Evolutionary conservation across 2,113 vertebrate species (phyloP), one percentile per base, ranked within the genome.

Genomic region (Thinocorus orbignyianus): DNA sequence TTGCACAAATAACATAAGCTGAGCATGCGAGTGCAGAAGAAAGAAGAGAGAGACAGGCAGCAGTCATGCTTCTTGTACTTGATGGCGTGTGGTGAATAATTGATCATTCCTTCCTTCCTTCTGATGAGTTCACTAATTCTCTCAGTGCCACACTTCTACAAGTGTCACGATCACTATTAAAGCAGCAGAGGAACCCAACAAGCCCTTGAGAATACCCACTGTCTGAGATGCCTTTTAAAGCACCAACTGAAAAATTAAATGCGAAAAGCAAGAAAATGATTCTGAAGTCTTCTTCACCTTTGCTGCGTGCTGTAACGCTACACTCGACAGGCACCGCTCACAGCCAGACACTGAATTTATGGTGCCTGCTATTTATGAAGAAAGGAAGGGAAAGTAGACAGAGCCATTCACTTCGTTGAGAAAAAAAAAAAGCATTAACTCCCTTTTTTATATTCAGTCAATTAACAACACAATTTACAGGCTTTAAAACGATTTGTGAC

Each of bases 51-150:
- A 95, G 57, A 94, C 65, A 92, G 72, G 81, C n/a, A 39, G 90
- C 65, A 95, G 79, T 95, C 95, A 60, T 57, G 81, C 83, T 89
- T 86, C 96, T 92, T 81, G 90, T 93, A 91, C 81, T 57, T 86
- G 92, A 90, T 94, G 60, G 95, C n/a, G 0, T 97, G 95, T 90
- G 86, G 97, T 97, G 97, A 98, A 97, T 98, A 98, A 98, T 95
- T 98, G 97, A 98, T 98, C 95, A 81, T 31, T 81, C 48, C 85
- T 86, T 87, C 79, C 81, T 93, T 92, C 79, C 44, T 58, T 92
- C 83, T 94, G 84, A 95, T 16, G 88, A 92, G 51, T 95, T 97
- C 96, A 93, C 97, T 97, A 96, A 97, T 97, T 96, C 97, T 96
- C 96, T 90, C 94, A 94, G 91, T 90, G 96, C 87, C 65, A 22